Evolutionary conservation across 2,113 vertebrate genomes (phyloP), one percentile per base, ranked within the genome.

Genomic region (Hydrolagus affinis): DNA sequence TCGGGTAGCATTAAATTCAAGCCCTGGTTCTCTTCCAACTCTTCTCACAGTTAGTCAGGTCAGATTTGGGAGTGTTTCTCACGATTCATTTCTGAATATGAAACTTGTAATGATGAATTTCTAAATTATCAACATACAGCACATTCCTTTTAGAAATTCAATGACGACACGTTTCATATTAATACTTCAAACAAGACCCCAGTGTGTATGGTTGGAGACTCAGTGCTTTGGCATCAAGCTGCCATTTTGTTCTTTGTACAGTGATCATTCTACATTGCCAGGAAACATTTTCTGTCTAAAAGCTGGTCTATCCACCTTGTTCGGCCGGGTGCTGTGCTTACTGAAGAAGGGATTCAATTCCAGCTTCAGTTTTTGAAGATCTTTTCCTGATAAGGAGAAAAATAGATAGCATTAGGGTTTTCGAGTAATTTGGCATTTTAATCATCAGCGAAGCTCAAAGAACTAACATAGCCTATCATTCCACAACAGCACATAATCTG

Each of bases 271-370:
- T 72, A 44, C 15, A 25, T 56, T 57, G 32, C 71, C 32, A 32
- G 69, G 25, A 85, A 85, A 72, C 69, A 72, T 85, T 62, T 60
- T n/a, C 30, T 57, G 4, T 70, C 56, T 23, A n/a, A 85, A 25
- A 72, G 23, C 14, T 44, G 23, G 21, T 32, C 32, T 32, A 70
- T 57, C 59, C 80, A 66, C 25, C 80, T 64, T 59, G 10, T 62
- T 62, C 32, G 69, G 59, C n/a, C 69, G 69, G 23, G 19, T 90
- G 89, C 90, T 57, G 86, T 74, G 87, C 90, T 95, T 93, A 99
- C 89, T 99, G 96, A 90, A 98, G 95, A 87, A 99, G 94, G 70
- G 97, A 97, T 87, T 98, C 96, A 88, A 97, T 95, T 88, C 93
- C 96, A 4, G 95, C 92, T 86, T 97, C 96, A 85, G 96, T 95